Evolutionary conservation across 2,113 vertebrate genomes (phyloP).

Genomic region (Scomber japonicus): DNA sequence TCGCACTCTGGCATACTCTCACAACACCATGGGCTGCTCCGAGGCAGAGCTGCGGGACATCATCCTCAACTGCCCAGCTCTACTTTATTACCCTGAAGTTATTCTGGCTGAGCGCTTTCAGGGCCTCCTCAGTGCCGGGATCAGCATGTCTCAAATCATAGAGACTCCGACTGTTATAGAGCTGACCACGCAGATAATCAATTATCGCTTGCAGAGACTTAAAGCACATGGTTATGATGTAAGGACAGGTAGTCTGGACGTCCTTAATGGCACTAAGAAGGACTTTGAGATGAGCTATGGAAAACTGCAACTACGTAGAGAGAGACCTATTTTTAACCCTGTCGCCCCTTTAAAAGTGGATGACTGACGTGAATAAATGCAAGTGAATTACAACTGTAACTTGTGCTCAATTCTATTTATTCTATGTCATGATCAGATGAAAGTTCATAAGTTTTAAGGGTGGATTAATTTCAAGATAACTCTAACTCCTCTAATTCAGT

Average conservation of each 20-base stretch:
- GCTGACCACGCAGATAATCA: constrained; percentile 91
- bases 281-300: constrained; percentile 91
- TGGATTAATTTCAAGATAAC: background rate
- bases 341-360: constrained; percentile 88
- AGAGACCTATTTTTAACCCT: constrained; percentile 94
- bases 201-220: constrained; percentile 89
- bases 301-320: constrained; percentile 87
- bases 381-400: background rate
- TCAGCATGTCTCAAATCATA: constrained; percentile 89
- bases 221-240: constrained; percentile 84
- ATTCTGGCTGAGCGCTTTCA: constrained; percentile 88
- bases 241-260: constrained; percentile 85
- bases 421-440: constrained; percentile 1
- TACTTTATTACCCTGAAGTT: constrained; percentile 89
- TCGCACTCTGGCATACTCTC: constrained; percentile 86
- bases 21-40: constrained; percentile 85
- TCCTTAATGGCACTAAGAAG: constrained; percentile 92
- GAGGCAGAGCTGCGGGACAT: constrained; percentile 86
- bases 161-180: constrained; percentile 90
- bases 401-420: constrained; percentile 4
- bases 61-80: constrained; percentile 89
- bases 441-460: constrained; percentile 6
- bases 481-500: no score
- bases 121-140: constrained; percentile 85
- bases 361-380: constrained; percentile 67